phyloP scores from a whole-genome alignment of 1,140 invertebrate species.

The Orchestia grillus region DNA sequence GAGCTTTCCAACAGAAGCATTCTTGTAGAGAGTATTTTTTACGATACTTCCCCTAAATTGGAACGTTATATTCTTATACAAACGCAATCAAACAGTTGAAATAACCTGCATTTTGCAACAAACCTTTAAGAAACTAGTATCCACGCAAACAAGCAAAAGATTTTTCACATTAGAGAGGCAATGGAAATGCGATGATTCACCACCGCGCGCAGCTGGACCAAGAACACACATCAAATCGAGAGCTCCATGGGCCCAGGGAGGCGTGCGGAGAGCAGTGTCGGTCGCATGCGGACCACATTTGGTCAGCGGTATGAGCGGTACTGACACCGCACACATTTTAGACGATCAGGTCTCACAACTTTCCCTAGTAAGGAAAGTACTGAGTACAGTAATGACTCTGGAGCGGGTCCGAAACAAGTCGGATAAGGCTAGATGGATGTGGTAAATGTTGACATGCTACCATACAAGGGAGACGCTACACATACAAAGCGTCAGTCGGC shows the following conservation, averaged over 20 bases:
- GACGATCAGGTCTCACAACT: neutral
- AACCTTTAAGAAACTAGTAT: neutral
- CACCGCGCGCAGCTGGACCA: too few relatives aligned
- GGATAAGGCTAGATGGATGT: neutral
- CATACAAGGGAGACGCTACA: neutral
- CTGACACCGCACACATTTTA: neutral
- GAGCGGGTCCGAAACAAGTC: neutral
- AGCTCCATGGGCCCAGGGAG: neutral
- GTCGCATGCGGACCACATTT: neutral
- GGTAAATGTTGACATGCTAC: neutral
- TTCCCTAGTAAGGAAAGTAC: conserved; percentile 7
- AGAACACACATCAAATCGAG: neutral
- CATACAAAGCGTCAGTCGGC: neutral
- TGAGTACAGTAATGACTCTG: neutral
- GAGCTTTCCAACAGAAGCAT: neutral
- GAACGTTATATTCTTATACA: neutral
- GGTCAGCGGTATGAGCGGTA: too few relatives aligned
- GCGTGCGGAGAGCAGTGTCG: neutral
- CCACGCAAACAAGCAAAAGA: neutral
- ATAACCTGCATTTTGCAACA: neutral
- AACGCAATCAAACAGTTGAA: neutral
- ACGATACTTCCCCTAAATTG: neutral
- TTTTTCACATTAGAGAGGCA: neutral
- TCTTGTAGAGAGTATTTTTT: too few relatives aligned
- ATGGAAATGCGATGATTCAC: neutral